Base-by-base conservation (phyloP, 2,113 vertebrate genomes). In the Pterocles orientalis region DNA sequence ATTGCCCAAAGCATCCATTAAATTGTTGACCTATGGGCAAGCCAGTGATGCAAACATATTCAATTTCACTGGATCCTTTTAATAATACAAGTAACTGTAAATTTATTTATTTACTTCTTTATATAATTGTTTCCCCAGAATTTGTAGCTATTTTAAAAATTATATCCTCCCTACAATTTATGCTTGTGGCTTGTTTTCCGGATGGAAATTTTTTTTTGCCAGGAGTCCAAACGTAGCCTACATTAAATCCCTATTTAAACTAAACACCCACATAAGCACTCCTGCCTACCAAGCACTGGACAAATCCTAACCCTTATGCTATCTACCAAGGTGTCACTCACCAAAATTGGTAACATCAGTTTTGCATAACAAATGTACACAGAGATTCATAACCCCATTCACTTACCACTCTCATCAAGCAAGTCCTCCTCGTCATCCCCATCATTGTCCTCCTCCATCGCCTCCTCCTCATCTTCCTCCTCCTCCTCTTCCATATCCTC, bases 401-500 rank as follows among this genome's bases (percentile, higher is more conserved):
- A 97, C 98, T 98, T 94, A 98, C 99, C 99, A 86, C 97, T 98
- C 86, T 98, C 98, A 94, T 98, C 98, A 90, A 98, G 98, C 94
- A 99, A 98, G 83, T 99, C 98, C 50, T 98, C 98, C 82, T 99
- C 99, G 7, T 98, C 98, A 45, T 98, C 98, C 80, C 98, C 98
- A 39, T 99, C 98, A 29, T 98, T 97, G 33, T 98, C 98, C 28
- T 98, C 98, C 64, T 98, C 98, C 97, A 98, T 98, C 86, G 96
- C 97, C 62, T 98, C 98, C 57, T 98, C 98, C 76, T 99, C 99
- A 65, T 99, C 98, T 89, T 99, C 99, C 95, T 99, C 98, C 96
- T 99, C 98, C 97, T 99, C 99, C 95, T 99, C 98, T 97, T 99
- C 98, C 95, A 98, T 99, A 97, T 98, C 98, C 97, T 99, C 98